Evolutionary conservation across 2,888 invertebrate species (phyloP), one percentile per base, ranked within the genome.

Genomic region (Ecliptopera silaceata): DNA sequence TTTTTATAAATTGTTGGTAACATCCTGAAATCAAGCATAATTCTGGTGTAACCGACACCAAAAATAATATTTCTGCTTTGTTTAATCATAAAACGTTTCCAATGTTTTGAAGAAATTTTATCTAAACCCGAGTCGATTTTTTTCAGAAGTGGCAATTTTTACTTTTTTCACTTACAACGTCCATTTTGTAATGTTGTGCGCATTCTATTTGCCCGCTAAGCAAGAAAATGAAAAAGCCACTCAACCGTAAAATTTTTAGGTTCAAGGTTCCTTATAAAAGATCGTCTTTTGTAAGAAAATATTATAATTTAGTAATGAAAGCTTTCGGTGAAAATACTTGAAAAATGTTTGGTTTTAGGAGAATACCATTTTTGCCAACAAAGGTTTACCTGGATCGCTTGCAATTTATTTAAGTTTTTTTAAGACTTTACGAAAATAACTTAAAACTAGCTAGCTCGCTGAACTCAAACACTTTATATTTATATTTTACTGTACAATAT

Each of bases 181-280:
- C 75, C 74, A 81, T 78, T 82, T 81, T 74, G 73, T 79, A 82
- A 81, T 74, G 77, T 76, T 73, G 75, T 70, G 71, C 70, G 67
- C 74, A 74, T 77, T 81, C 74, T 76, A 75, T 82, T 82, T 77
- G 73, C 72, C 71, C 66, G 65, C 74, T 68, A 76, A 76, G 74
- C 68, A 69, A 69, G 70, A 71, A 77, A 77, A 77, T 80, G 75
- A 77, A 79, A 79, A 74, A 72, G 70, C 72, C 68, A 67, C 70
- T 74, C 66, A 70, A 73, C 70, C 73, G 71, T 72, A 69, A 77
- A 77, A 70, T 64, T 57, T 53, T 57, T 51, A 54, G 45, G 34
- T 54, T 43, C 44, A 53, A 53, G 44, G 47, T 56, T 59, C 20
- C 46, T 44, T 61, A 50, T 49, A 47, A 51, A 54, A 59, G 47